Evolutionary conservation across 2,888 invertebrate genomes (phyloP), one percentile per base, ranked within the genome.

Genomic region (Dynastes tityus): DNA sequence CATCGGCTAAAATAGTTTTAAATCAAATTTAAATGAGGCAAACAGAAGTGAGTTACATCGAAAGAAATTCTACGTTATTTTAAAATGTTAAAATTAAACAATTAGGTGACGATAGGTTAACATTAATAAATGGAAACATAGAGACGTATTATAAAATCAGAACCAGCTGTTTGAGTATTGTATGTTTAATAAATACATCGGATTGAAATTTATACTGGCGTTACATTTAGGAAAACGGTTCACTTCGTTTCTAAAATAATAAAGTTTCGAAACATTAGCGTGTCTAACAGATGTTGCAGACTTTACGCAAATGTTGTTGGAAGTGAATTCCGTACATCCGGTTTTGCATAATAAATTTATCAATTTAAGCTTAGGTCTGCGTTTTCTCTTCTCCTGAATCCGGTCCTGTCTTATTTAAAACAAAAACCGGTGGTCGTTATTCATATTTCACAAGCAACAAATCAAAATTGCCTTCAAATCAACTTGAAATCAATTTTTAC

Each of bases 101-200:
- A 16, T 55, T n/a, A n/a, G n/a, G 55, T 55, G 55, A 6, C n/a
- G 55, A 55, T n/a, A 55, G 55, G 6, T 55, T 55, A 55, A n/a
- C n/a, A 55, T 55, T 55, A 55, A 55, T 55, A 45, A 55, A 55
- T 55, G 55, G 13, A n/a, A 55, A 55, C 55, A 11, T 55, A 11
- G 45, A 55, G 16, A 55, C 55, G 55, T 55, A 55, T 55, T 55
- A 55, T n/a, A 9, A 13, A 55, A 55, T 55, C 13, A 55, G 8
- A 55, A 2, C n/a, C 55, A 16, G 55, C 9, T 45, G 45, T 11
- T 45, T 11, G 22, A 55, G 16, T 55, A 55, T 55, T 55, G 55
- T 55, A 55, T 55, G 55, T 55, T 55, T 55, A 55, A 55, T 55
- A 55, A 55, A 55, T 55, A 55, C 16, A 55, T 55, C 55, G 55